These are phyloP conservation scores for Hyalella azteca DNA, from an alignment of 2,888 invertebrate genomes.

Conservation along the genomic window DNA sequence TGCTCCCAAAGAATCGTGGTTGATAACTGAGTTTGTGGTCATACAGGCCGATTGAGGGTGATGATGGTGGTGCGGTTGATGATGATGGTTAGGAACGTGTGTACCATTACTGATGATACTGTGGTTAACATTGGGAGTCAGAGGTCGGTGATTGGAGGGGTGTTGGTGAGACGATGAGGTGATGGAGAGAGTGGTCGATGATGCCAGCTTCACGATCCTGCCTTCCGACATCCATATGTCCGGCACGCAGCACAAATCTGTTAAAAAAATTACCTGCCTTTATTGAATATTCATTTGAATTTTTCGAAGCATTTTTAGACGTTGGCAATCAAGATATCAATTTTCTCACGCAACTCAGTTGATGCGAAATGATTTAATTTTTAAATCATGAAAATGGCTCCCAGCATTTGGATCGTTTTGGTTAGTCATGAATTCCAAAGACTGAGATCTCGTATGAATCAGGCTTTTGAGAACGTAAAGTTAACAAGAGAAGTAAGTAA, in stretches of 20 bases:
- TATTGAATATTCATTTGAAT: too few species aligned
- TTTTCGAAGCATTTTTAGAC: too few species aligned
- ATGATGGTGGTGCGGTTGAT: slow-evolving; percentile 37
- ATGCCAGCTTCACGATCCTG: slow-evolving; percentile 46
- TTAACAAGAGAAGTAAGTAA: too few species aligned
- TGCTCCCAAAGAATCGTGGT: background rate
- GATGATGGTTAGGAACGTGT: slow-evolving; percentile 11
- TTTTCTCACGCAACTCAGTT: too few species aligned
- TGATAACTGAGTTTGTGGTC: background rate
- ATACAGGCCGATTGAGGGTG: slow-evolving; percentile 44
- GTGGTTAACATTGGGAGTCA: background rate
- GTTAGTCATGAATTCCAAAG: too few species aligned
- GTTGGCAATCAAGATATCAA: too few species aligned
- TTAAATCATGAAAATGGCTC: too few species aligned
- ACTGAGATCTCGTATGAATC: too few species aligned
- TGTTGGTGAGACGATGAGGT: slow-evolving; percentile 28
- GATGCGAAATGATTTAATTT: too few species aligned
- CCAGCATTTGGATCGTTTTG: too few species aligned
- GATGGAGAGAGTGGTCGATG: slow-evolving; percentile 35
- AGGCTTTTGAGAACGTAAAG: too few species aligned
- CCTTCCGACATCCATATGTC: slow-evolving; percentile 58
- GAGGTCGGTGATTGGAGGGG: background rate
- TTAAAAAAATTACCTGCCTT: background rate
- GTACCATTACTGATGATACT: slow-evolving; percentile 22
- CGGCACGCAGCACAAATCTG: slow-evolving; percentile 56